phyloP scores from a whole-genome alignment of 2,113 vertebrate genomes.

The Vireo altiloquus region DNA sequence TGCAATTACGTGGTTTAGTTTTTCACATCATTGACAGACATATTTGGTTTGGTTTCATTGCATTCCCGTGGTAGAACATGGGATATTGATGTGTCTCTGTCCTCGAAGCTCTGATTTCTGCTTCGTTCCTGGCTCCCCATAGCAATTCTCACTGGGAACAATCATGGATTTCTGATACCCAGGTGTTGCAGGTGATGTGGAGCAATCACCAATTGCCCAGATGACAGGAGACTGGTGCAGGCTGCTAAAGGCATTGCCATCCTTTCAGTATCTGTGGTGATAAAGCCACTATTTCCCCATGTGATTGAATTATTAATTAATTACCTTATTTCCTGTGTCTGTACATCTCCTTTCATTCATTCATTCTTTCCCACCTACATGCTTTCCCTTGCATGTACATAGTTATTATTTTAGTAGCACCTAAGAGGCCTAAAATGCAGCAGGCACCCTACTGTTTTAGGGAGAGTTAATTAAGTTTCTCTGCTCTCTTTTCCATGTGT shows the following conservation, averaged over 20 bases:
- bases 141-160: not conserved
- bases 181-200: not conserved
- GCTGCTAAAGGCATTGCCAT: not conserved
- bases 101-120: not conserved
- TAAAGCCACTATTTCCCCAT: not conserved
- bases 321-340: not conserved
- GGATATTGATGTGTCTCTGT: not conserved
- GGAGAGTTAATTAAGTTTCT: conserved; percentile 10
- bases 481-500: not conserved
- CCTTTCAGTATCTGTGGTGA: not conserved
- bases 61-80: not conserved
- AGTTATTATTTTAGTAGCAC: not conserved
- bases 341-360: not conserved
- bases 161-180: not conserved
- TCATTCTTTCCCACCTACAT: not conserved
- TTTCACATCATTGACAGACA: not conserved
- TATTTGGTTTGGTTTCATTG: not conserved
- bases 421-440: not conserved
- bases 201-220: not conserved
- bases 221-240: not conserved
- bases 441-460: not conserved
- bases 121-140: not conserved
- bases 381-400: not conserved
- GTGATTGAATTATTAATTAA: not conserved
- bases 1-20: not conserved